Percentiles rank a stretch among this genome's conserved stretches.
Evolutionary conservation across 1,140 invertebrate genomes (phyloP).

Genomic region (Leptinotarsa undecemlineata): DNA sequence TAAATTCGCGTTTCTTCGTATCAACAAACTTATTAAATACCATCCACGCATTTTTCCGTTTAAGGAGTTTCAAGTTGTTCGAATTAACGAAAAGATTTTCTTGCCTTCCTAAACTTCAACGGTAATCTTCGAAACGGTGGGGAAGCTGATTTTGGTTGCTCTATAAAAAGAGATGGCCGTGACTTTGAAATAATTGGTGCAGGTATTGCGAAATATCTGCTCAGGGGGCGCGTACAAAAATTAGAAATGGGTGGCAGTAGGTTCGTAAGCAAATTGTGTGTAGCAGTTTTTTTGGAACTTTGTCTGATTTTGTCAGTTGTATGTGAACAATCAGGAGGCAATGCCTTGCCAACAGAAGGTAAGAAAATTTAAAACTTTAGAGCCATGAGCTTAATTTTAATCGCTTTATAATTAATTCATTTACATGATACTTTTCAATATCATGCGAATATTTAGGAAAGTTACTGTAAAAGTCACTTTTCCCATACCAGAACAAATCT

Average conservation of each 20-base stretch:
- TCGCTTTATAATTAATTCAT: too few relatives aligned
- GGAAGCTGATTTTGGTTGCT: neutral
- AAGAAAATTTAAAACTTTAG: neutral
- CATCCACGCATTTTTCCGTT: neutral
- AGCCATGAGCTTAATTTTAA: too few relatives aligned
- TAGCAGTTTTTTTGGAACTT: neutral
- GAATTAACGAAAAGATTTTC: neutral
- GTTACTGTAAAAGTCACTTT: too few relatives aligned
- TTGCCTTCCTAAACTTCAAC: neutral
- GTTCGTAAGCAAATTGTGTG: neutral
- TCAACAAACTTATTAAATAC: neutral
- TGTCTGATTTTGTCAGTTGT: neutral
- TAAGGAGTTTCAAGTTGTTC: neutral
- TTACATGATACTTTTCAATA: neutral
- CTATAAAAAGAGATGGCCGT: slow-evolving; percentile 24
- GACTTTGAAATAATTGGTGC: slow-evolving; percentile 18
- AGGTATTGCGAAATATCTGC: neutral
- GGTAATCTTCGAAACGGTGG: neutral
- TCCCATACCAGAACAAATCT: too few relatives aligned
- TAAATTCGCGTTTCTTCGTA: too few relatives aligned
- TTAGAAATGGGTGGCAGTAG: neutral
- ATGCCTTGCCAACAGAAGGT: neutral
- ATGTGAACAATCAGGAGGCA: neutral
- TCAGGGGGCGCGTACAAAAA: neutral
- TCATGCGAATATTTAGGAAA: too few relatives aligned